Conservation (phyloP, 2,113 vertebrate genomes). For the Vicugna pacos region DNA sequence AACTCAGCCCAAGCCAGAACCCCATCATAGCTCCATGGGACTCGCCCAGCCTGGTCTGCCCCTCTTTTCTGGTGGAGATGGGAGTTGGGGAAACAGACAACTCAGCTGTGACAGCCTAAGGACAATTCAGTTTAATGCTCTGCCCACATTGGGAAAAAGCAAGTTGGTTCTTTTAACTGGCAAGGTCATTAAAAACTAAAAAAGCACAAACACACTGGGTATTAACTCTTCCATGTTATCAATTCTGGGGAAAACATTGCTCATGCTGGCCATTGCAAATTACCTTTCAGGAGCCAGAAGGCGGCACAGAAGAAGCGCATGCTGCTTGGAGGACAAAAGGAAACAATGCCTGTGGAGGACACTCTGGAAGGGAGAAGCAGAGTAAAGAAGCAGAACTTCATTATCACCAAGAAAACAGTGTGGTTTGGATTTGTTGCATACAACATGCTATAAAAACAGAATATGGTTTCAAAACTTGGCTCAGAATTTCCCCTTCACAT, state of each 20-base stretch:
- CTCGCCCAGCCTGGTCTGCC: background rate
- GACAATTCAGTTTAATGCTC: background rate
- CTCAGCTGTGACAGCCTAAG: background rate
- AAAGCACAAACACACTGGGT: background rate
- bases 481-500: background rate
- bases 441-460: background rate
- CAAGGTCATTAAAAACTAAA: conserved; percentile 57
- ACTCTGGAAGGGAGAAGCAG: conserved; percentile 1
- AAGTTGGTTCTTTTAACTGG: conserved; percentile 47
- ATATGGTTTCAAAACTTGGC: background rate
- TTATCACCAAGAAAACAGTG: background rate
- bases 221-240: conserved; percentile 45
- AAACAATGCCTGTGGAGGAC: background rate
- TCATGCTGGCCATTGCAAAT: conserved; percentile 48
- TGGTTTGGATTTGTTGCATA: background rate
- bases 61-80: background rate
- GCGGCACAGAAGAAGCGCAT: background rate
- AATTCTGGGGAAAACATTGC: conserved; percentile 53
- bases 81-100: background rate
- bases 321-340: conserved; percentile 53
- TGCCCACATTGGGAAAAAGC: background rate
- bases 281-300: conserved; percentile 62
- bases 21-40: background rate
- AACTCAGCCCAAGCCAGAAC: background rate
- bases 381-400: background rate